Conservation (phyloP, 1,140 invertebrate genomes). For the honey bee (Apis mellifera) region Amel_HAv3.1 CM009942.2:7394501-7395000, state of each 20-base stretch:
- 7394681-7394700: background rate
- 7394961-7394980: background rate
- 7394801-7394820: background rate
- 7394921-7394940: background rate
- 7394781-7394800: background rate
- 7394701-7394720: too few relatives aligned
- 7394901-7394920: too few relatives aligned
- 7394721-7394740: too few relatives aligned
- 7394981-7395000: conserved; percentile 28
- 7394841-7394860: background rate
- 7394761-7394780: too few relatives aligned
- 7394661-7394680: background rate
- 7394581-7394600: conserved; percentile 58
- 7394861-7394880: too few relatives aligned
- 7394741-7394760: too few relatives aligned
- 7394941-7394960: background rate
- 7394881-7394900: too few relatives aligned
- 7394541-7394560: conserved; percentile 46
- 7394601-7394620: conserved; percentile 24
- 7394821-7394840: too few relatives aligned
- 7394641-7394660: conserved; percentile 3
- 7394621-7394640: conserved; percentile 25
- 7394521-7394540: conserved; percentile 62
- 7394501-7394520: conserved; percentile 42
- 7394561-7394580: conserved; percentile 30